These are phyloP conservation scores for Sebastiscus tertius DNA, from an alignment of 2,797 vertebrate species.

Conservation along the genomic window DNA sequence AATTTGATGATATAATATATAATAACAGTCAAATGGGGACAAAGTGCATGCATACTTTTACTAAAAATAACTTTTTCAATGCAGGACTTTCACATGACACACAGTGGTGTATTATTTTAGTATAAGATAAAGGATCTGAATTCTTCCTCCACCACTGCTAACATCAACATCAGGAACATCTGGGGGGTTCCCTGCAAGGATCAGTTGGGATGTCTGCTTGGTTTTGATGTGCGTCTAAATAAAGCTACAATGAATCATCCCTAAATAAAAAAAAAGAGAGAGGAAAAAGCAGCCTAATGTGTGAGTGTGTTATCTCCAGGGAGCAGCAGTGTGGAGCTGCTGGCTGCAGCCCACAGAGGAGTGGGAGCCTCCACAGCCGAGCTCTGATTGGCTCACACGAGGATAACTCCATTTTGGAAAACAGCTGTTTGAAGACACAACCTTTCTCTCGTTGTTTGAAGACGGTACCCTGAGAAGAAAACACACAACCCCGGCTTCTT, in stretches of 20 bases:
- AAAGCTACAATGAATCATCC: conserved; percentile 3
- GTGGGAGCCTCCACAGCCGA: conserved; percentile 62
- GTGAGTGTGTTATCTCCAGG: conserved; percentile 16
- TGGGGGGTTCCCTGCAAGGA: conserved; percentile 8
- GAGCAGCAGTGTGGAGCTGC: conserved; percentile 23
- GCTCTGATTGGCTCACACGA: conserved; percentile 77
- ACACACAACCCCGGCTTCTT: background rate
- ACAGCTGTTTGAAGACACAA: conserved; percentile 84
- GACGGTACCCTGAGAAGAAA: conserved; percentile 46
- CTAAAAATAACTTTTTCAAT: background rate
- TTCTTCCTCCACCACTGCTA: background rate
- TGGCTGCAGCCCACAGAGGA: conserved; percentile 65
- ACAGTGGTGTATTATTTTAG: too few species aligned
- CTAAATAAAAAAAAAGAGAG: background rate
- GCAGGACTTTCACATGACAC: background rate
- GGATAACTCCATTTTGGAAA: conserved; percentile 87
- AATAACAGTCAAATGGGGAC: background rate
- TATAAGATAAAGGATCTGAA: background rate
- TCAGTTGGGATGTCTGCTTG: background rate
- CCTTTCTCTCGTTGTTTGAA: conserved; percentile 68
- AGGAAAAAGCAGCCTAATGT: background rate
- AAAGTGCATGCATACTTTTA: background rate
- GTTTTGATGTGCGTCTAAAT: conserved; percentile 34
- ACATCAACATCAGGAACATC: background rate
- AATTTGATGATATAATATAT: background rate